phyloP scores from a whole-genome alignment of 2,113 vertebrate genomes.

The Stigmatopora nigra region DNA sequence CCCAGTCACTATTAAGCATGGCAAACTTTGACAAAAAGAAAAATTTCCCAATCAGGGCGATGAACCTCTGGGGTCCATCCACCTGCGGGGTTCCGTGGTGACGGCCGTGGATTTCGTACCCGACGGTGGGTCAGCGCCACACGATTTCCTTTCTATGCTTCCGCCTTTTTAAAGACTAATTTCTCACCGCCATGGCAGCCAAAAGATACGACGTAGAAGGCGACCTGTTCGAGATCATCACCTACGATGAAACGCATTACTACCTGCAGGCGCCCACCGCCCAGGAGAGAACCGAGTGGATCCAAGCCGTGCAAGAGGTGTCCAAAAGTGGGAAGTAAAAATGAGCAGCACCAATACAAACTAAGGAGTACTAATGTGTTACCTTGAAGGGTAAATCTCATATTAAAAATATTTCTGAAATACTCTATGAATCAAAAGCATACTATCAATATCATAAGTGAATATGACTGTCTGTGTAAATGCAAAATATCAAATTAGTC shows the following conservation, averaged over 20 bases:
- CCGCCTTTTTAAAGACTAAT: background rate
- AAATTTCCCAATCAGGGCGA: conserved; percentile 61
- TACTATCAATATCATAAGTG: too few relatives aligned
- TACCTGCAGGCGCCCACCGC: conserved; percentile 83
- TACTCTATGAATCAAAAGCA: too few relatives aligned
- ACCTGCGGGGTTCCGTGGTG: conserved; percentile 85
- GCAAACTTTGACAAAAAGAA: background rate
- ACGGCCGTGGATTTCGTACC: conserved; percentile 83
- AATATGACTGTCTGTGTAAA: too few relatives aligned
- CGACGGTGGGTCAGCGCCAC: conserved; percentile 74
- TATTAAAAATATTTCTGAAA: too few relatives aligned
- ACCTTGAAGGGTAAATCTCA: too few relatives aligned
- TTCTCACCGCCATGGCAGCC: conserved; percentile 55
- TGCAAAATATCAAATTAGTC: too few relatives aligned
- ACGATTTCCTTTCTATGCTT: background rate
- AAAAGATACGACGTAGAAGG: conserved; percentile 79
- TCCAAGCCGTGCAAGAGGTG: conserved; percentile 83
- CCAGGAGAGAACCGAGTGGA: conserved; percentile 91
- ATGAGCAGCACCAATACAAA: background rate
- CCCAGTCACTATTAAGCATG: background rate
- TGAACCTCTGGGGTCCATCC: conserved; percentile 83
- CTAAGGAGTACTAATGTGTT: too few relatives aligned
- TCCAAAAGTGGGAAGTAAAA: conserved; percentile 82
- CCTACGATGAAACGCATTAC: conserved; percentile 86
- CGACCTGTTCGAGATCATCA: conserved; percentile 97